A percentile compares a stretch with the other conserved stretches of the same genome.
phyloP scores from a whole-genome alignment of 64 coral and sea anemone species.

The Pocillopora damicornis region DNA sequence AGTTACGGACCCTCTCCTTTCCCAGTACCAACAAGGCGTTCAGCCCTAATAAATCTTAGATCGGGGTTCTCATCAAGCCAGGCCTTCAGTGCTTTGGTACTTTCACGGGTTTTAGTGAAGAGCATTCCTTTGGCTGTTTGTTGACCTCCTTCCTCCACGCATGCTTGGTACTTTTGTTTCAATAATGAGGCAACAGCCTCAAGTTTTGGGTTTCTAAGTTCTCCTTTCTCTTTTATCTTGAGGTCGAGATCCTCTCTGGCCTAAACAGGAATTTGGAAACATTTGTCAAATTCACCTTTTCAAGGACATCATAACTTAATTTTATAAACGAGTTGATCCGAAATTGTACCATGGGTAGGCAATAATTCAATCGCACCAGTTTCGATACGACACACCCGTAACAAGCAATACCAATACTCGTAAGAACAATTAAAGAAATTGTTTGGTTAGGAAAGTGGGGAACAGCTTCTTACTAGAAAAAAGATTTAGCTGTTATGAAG shows the following conservation, averaged over 20 bases:
- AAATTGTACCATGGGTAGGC: too few relatives aligned
- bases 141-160: constrained; percentile 26
- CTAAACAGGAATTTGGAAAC: neutral
- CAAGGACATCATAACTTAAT: too few relatives aligned
- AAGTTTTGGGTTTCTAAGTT: constrained; percentile 64
- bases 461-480: too few relatives aligned
- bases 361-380: too few relatives aligned
- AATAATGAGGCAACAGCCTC: constrained; percentile 15
- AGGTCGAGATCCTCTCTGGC: constrained; percentile 8
- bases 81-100: constrained; percentile 30
- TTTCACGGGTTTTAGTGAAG: constrained; percentile 45
- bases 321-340: too few relatives aligned
- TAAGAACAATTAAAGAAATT: too few relatives aligned
- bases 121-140: constrained; percentile 52
- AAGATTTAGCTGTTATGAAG: too few relatives aligned
- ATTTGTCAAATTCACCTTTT: neutral
- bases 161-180: constrained; percentile 17
- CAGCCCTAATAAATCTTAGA: constrained; percentile 27
- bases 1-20: constrained; percentile 31
- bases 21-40: constrained; percentile 46
- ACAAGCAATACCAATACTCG: too few relatives aligned
- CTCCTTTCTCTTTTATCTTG: constrained; percentile 32
- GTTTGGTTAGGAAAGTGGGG: too few relatives aligned
- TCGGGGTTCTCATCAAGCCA: constrained; percentile 47
- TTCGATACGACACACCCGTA: too few relatives aligned